Percentiles rank a stretch among this genome's conserved stretches.
Evolutionary conservation across 2,113 vertebrate species (phyloP).

Genomic region (Varanus salvator): DNA sequence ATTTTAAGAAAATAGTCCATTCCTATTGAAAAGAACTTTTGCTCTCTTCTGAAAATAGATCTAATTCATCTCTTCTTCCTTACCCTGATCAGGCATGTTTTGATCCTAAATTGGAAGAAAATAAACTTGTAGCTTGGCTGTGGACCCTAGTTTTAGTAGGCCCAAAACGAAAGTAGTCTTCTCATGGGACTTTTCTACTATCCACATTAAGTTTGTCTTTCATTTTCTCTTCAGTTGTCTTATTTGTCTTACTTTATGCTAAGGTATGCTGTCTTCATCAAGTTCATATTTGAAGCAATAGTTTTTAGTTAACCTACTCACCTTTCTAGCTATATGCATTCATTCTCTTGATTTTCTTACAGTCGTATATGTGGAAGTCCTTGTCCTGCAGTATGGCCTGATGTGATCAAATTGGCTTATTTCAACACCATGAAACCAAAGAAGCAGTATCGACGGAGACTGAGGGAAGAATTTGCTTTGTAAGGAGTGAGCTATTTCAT

Average conservation of each 20-base stretch:
- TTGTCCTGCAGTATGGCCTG: slow-evolving; percentile 97
- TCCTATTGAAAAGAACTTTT: neutral
- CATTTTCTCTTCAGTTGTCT: neutral
- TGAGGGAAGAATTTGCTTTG: slow-evolving; percentile 98
- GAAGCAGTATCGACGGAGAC: slow-evolving; percentile 95
- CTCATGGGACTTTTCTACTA: neutral
- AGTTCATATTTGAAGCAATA: neutral
- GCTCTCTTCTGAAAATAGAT: neutral
- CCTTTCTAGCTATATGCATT: slow-evolving; percentile 39
- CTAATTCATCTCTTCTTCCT: neutral
- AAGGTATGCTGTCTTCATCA: neutral
- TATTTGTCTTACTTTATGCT: neutral
- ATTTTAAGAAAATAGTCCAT: too few species aligned
- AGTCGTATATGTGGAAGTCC: slow-evolving; percentile 98
- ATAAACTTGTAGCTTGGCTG: neutral
- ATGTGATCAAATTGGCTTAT: slow-evolving; percentile 98
- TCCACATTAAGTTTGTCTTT: neutral
- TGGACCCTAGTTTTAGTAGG: neutral
- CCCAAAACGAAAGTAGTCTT: neutral
- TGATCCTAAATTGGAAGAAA: neutral
- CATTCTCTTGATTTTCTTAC: slow-evolving; percentile 51
- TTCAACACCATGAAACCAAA: slow-evolving; percentile 99
- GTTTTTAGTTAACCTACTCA: neutral
- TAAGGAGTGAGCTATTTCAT: slow-evolving; percentile 74
- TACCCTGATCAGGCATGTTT: neutral